These are phyloP conservation scores for Cerastis rubricosa DNA, from an alignment of 2,888 invertebrate species.

Conservation along the genomic window DNA sequence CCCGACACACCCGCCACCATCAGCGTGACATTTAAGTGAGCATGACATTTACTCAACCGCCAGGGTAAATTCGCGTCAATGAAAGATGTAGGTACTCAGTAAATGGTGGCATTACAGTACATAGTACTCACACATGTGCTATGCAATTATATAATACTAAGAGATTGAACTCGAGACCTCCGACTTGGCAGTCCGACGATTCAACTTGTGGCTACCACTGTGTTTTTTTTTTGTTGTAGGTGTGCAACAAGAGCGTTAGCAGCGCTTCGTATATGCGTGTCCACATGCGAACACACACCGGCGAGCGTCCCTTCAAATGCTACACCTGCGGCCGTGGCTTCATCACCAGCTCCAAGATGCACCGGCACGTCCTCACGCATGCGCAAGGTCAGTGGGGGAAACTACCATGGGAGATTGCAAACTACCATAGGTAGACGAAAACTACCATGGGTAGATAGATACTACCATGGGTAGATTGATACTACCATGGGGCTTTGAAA, in stretches of 20 bases:
- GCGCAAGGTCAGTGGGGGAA: conserved; percentile 67
- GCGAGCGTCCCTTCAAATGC: conserved; percentile 84
- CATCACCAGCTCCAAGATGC: conserved; percentile 86
- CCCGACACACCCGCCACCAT: no score
- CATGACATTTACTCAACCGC: no score
- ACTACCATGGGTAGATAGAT: background rate
- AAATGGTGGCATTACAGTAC: no score
- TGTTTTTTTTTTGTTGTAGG: conserved; percentile 8
- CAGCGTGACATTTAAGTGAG: no score
- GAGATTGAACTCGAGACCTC: no score
- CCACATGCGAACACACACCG: conserved; percentile 85
- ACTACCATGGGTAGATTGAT: background rate
- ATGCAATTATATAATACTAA: no score
- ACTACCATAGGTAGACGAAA: background rate
- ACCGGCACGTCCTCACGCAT: conserved; percentile 84
- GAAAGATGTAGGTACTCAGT: no score
- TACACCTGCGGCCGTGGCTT: conserved; percentile 81
- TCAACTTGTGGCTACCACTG: no score
- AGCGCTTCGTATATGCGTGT: conserved; percentile 81
- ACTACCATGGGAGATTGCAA: background rate
- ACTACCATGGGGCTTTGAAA: background rate
- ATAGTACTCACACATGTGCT: no score
- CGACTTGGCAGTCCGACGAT: no score
- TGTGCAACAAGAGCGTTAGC: conserved; percentile 81
- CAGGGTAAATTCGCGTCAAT: no score